Base-by-base conservation (phyloP, 2,888 invertebrate species). In the Euzetes globulus region DNA sequence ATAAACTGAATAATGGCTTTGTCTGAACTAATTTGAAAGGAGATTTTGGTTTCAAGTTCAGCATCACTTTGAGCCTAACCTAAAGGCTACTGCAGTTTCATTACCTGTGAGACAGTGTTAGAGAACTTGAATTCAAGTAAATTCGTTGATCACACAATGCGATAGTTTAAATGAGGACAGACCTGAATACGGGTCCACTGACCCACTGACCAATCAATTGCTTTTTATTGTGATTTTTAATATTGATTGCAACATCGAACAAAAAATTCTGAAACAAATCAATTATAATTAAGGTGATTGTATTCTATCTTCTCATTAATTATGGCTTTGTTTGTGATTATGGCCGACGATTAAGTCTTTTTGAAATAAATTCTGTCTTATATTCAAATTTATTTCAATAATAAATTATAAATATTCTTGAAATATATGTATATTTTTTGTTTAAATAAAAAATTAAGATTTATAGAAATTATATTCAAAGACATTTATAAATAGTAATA, bases 181-280 rank as follows among this genome's bases (percentile, higher is more conserved):
- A 1, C 37, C 65, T 65, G n/a, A 37, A 65, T 55, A 55, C 7
- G 7, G n/a, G n/a, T 63, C 65, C n/a, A 37, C 37, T 65, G 65
- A 65, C 65, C 65, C 65, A 65, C 65, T 65, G 65, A 37, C 65
- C 65, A 65, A 37, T 60, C 60, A 19, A 9, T 55, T 11, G 7
- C 15, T 47, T 47, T n/a, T 52, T 17, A 52, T n/a, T 52, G 6
- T 52, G 52, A 47, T 47, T 55, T 50, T 50, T 19, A 50, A 13
- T 50, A 50, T 58, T 25, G 19, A 22, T 58, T 19, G 7, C 60
- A 25, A 22, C 25, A 58, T 58, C 25, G 47, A 13, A 2, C 13
- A 47, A n/a, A 37, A 65, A 3, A 65, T 19, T 27, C 4, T 17
- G 1, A 33, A 15, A 7, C 5, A 37, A 65, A 65, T n/a, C 19